Conservation (phyloP, 1,140 invertebrate genomes). For the Amyelois transitella region DNA sequence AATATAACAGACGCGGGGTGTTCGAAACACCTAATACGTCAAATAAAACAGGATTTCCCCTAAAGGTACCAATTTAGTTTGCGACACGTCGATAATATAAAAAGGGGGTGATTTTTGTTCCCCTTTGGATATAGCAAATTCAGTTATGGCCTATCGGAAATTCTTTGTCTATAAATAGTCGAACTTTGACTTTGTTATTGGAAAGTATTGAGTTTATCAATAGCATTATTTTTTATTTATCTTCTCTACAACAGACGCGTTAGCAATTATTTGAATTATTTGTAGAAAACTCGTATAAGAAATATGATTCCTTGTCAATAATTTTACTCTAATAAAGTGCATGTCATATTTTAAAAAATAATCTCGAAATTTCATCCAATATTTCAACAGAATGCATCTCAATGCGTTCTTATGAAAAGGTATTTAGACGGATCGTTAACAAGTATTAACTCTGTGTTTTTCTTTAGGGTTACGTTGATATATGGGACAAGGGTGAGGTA, state of each 20-base stretch:
- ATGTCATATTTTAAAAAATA: too few species aligned
- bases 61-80: conserved; percentile 53
- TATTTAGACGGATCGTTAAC: too few species aligned
- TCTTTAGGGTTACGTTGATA: too few species aligned
- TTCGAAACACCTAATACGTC: conserved; percentile 38
- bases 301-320: too few species aligned
- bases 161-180: conserved; percentile 8
- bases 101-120: conserved; percentile 47
- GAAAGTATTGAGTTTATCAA: background rate
- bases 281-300: too few species aligned
- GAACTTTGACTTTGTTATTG: conserved; percentile 8
- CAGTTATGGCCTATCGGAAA: conserved; percentile 11
- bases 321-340: too few species aligned
- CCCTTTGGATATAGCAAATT: conserved; percentile 33
- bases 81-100: conserved; percentile 54
- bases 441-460: too few species aligned
- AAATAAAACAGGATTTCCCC: conserved; percentile 50
- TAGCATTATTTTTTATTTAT: background rate
- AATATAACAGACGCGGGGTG: conserved; percentile 20
- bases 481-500: too few species aligned
- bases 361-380: too few species aligned
- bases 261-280: too few species aligned
- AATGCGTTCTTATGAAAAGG: too few species aligned
- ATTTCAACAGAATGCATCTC: too few species aligned
- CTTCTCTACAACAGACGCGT: background rate